Evolutionary conservation across 2,888 invertebrate species (phyloP), one percentile per base, ranked within the genome.

Genomic region (Thecocarcelia acutangulata): DNA sequence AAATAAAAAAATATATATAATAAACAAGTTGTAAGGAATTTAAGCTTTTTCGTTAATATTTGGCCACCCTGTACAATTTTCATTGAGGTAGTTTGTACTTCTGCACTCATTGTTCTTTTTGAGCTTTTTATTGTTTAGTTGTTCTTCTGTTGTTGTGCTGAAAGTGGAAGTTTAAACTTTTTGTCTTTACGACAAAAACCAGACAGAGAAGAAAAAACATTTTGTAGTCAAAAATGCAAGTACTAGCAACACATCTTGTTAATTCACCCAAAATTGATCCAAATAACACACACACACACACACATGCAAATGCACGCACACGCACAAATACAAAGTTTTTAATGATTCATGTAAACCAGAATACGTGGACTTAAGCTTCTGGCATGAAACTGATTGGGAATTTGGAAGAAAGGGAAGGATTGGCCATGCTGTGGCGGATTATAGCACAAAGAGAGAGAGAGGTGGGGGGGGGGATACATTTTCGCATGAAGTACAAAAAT

Each of bases 231-330:
- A 64, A 64, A 52, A 17, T 37, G 63, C 56, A 33, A 40, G 40
- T 33, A 33, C 33, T 28, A 72, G 44, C 24, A 61, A 15, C 15
- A 50, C 48, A 63, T 56, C 69, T 64, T 70, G 69, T 52, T 52
- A 75, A 69, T 66, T 59, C 70, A 64, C 46, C 74, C 52, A 50
- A 74, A 80, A 63, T 70, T 42, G 50, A 66, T 28, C 80, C 21
- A 28, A 58, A 56, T 59, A 75, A 58, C 44, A 61, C 21, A 58
- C 33, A 33, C 33, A 9, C 9, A 33, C 28, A 28, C 28, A 3
- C 28, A 28, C 28, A 28, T n/a, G n/a, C 28, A 4, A 28, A 28
- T 28, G 6, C 28, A 28, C 6, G 6, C 28, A 28, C 28, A 28
- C 28, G 28, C 28, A 28, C 33, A 8, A 5, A 8, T 9, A 44